Evolutionary conservation across 1,140 invertebrate species (phyloP), one percentile per base, ranked within the genome.

Genomic region (Alviniconcha marisindica): DNA sequence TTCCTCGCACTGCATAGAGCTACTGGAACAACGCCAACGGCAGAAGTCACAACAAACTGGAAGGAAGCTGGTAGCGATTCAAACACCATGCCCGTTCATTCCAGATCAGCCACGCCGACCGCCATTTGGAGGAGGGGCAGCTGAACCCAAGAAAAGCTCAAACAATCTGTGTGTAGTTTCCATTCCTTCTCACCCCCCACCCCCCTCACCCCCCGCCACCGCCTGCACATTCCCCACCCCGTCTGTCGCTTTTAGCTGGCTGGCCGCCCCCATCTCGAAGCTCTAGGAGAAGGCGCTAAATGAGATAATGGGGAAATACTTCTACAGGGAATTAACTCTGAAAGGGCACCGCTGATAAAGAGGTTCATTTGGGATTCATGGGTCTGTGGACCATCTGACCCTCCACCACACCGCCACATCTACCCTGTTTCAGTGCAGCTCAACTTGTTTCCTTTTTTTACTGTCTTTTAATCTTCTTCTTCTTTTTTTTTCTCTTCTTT

Each of bases 271-370:
- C 10, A n/a, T 4, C 21, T 4, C 21, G 24, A 5, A 63, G 21
- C 7, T 7, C 5, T 5, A 63, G 24, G 60, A 24, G 60, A 63
- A 31, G 21, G 28, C 60, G 60, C 21, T 48, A 63, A 63, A 63
- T 31, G 60, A 63, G 60, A 63, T 63, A 63, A 63, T 63, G 60
- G 60, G 60, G 60, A 63, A n/a, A 63, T 24, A 63, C 60, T 63
- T 63, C 60, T 63, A n/a, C 60, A 31, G 60, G 60, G 60, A 63
- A 63, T 63, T 63, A 63, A 63, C 60, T n/a, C 7, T 7, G 4
- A 63, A 63, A 63, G 21, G 60, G 60, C 60, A n/a, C 21, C 60
- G 7, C 60, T n/a, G 60, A 63, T n/a, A 63, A 31, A 63, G 60
- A n/a, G 60, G 7, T 63, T 63, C 60, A 63, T 24, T 31, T 31